Evolutionary conservation across 1,140 invertebrate species (phyloP), one percentile per base, ranked within the genome.

Genomic region (Papilio dardanus): DNA sequence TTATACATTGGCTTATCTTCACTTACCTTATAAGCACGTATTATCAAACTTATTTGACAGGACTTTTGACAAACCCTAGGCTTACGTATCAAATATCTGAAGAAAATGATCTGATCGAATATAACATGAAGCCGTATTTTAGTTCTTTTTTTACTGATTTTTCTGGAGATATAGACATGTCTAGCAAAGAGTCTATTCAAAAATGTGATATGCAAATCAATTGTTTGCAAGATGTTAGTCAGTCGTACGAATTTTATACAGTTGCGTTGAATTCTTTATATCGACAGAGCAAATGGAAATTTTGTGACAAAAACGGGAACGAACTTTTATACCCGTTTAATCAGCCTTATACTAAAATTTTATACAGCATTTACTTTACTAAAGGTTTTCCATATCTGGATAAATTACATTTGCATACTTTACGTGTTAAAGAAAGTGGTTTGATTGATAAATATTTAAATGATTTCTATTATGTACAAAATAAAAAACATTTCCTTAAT

Each of bases 1-100:
- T 82, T 4, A 82, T 86, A 12, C 74, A 77, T 16, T 90, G 87
- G 88, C 78, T 90, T 24, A 77, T 78, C 69, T 90, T 86, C 42
- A 80, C 86, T n/a, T 90, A 85, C 71, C 65, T 90, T 0, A 83
- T 90, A 12, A 87, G 84, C 35, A 71, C 75, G 0, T 86, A 83
- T 54, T 90, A 90, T 42, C 83, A 86, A 28, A 83, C 88, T 0
- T 85, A 62, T 46, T 69, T 90, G 16, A 76, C 84, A 31, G 86
- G 88, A 67, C 73, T 88, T 3, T 80, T 77, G 16, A 79, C 85
- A 0, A 68, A 90, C 37, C 87, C 87, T 2, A 66, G 71, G 12
- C 66, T 50, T 4, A 75, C 78, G 10, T 83, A 84, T 35, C 87
- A 90, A 65, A 77, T 88, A 31, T 71, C 77, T 3, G 76, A 66